Conservation (phyloP, 2,888 invertebrate genomes). For the Amiota mariae region DNA sequence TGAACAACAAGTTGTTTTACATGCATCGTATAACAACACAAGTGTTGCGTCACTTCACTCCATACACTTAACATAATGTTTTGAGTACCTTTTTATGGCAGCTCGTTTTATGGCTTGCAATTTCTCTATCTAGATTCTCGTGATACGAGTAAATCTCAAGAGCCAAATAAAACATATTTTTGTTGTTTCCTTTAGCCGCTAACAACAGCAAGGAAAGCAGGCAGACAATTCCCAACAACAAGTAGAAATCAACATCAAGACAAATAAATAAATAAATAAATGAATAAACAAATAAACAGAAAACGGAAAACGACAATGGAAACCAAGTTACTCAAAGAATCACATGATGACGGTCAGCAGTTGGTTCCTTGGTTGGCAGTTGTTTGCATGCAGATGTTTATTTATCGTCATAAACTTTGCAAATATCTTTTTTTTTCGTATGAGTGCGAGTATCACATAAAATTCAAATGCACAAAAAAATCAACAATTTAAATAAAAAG, state of each 20-base stretch:
- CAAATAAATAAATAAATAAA: constrained; percentile 7
- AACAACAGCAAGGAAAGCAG: neutral
- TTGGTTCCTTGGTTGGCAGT: no score
- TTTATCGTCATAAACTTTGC: no score
- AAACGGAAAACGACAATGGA: no score
- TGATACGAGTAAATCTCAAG: neutral
- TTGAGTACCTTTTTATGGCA: constrained; percentile 21
- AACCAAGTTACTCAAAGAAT: no score
- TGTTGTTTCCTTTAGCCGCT: neutral
- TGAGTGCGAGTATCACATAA: no score
- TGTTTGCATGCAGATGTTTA: no score
- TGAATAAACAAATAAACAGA: neutral
- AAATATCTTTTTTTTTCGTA: no score
- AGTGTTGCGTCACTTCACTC: neutral
- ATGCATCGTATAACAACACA: neutral
- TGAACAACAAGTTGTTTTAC: no score
- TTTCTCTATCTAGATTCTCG: neutral
- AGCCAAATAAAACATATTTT: neutral
- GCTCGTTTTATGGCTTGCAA: constrained; percentile 18
- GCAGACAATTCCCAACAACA: neutral
- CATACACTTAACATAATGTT: constrained; percentile 19
- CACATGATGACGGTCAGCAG: no score
- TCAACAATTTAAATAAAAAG: no score
- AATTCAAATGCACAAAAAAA: no score
- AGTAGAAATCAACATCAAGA: neutral